Base-by-base conservation (phyloP, 2,888 invertebrate genomes). In the Trissonchulus latispiculum region DNA sequence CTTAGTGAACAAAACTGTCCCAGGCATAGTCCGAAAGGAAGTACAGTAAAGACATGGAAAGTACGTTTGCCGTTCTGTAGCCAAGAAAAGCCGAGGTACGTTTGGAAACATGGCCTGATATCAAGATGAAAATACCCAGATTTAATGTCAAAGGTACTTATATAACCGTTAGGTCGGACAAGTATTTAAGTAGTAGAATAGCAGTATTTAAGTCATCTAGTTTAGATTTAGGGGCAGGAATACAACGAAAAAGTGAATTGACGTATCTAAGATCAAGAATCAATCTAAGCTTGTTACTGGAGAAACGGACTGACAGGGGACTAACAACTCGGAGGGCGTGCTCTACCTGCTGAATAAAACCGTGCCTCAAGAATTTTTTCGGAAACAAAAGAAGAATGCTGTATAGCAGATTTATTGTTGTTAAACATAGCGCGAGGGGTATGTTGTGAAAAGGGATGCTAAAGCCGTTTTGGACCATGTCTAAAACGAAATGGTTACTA, bases 381-480 rank as follows among this genome's bases (percentile, higher is more conserved):
- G 8, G 31, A 33, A 15, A 64, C 64, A 64, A 64, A 64, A 48
- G 8, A 8, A 23, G 48, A 8, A 15, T 48, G 8, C 23, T 23
- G 8, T 15, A 48, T 48, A 48, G 31, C 64, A 8, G 64, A 64
- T 15, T 18, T 8, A 64, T 64, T 64, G 28, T 64, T 64, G 15
- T 15, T 33, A 15, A 33, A 64, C 8, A 31, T 15, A 31, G 29
- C 33, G 8, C 8, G 31, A 31, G 8, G 8, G 64, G 64, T 18
- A n/a, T 33, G 8, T 28, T 33, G 8, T 8, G 15, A 33, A 64
- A 64, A 28, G 64, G 64, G 8, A 64, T 64, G 28, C 31, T 15
- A 64, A 64, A 64, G 33, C 64, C 64, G 64, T 64, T 28, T 64
- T 64, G 8, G 8, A 64, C 64, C 64, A 64, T 64, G 64, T 64